Evolutionary conservation across 2,888 invertebrate species (phyloP).

Genomic region (Chrysotoxum bicinctum): DNA sequence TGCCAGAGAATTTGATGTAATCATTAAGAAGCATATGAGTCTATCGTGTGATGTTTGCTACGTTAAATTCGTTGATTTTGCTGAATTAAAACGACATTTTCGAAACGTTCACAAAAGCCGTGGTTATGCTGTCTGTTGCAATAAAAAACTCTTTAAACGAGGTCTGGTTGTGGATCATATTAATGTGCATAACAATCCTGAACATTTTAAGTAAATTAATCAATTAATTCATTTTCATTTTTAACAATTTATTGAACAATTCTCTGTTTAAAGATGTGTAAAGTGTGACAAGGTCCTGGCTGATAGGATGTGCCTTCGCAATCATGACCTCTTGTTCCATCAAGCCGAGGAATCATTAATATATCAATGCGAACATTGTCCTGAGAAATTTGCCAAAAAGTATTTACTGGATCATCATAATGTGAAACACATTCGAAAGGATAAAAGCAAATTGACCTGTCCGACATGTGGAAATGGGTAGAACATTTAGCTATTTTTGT

Average conservation of each 20-base stretch:
- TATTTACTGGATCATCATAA: conserved; percentile 69
- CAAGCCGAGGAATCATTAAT: conserved; percentile 63
- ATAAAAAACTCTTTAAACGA: conserved; percentile 73
- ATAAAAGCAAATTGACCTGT: conserved; percentile 67
- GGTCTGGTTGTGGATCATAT: conserved; percentile 74
- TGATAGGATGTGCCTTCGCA: conserved; percentile 73
- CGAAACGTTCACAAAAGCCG: conserved; percentile 69
- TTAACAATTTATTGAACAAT: neutral
- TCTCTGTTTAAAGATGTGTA: conserved; percentile 58
- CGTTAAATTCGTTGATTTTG: conserved; percentile 65
- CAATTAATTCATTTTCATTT: neutral
- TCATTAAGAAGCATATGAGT: conserved; percentile 73
- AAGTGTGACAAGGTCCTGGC: conserved; percentile 72
- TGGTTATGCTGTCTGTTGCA: conserved; percentile 74
- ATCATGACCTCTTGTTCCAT: conserved; percentile 71
- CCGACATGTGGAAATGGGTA: conserved; percentile 73
- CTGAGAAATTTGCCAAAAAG: conserved; percentile 72
- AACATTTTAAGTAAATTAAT: conserved; percentile 73
- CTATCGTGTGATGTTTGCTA: conserved; percentile 74
- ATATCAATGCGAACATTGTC: conserved; percentile 70
- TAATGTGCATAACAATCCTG: conserved; percentile 74
- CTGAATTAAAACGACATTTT: conserved; percentile 73
- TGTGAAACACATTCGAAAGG: conserved; percentile 54
- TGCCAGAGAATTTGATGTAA: conserved; percentile 72
- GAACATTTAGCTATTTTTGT: neutral